These are phyloP conservation scores for Brachyrhaphis roseni DNA, from an alignment of 2,797 vertebrate genomes.

Conservation along the genomic window DNA sequence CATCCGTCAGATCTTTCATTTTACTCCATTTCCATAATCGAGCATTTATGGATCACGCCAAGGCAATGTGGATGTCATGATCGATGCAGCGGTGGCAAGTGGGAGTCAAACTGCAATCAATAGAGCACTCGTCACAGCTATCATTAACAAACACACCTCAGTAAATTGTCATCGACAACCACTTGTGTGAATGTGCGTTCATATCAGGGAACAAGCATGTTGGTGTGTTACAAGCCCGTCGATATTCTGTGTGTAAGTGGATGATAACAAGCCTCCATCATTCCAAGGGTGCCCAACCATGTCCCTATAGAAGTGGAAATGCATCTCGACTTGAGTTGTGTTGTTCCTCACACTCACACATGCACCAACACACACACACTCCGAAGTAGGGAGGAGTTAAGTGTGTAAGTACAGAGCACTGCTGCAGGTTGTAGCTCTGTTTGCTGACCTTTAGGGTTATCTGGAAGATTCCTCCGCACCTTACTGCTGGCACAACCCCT, in stretches of 20 bases:
- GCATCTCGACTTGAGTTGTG: constrained; percentile 36
- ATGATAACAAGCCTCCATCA: constrained; percentile 61
- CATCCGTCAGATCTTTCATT: constrained; percentile 15
- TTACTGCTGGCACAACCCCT: constrained; percentile 60
- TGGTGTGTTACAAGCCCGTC: constrained; percentile 34
- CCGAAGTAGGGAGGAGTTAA: constrained; percentile 39
- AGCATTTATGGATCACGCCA: constrained; percentile 42
- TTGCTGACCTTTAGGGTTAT: constrained; percentile 79
- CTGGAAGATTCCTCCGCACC: constrained; percentile 73
- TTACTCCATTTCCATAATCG: constrained; percentile 38
- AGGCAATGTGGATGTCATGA: constrained; percentile 22
- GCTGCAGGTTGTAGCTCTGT: constrained; percentile 52
- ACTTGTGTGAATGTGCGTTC: constrained; percentile 47
- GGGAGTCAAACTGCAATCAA: constrained; percentile 60
- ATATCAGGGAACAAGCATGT: constrained; percentile 29
- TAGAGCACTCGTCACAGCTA: constrained; percentile 47
- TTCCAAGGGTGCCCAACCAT: constrained; percentile 58
- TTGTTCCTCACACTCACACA: constrained; percentile 13
- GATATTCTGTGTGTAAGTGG: constrained; percentile 41
- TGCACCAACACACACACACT: not conserved
- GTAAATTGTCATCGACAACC: constrained; percentile 36
- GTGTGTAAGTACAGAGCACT: constrained; percentile 46
- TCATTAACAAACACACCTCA: constrained; percentile 52
- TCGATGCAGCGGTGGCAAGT: constrained; percentile 45
- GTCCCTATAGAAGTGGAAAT: constrained; percentile 67